phyloP scores from a whole-genome alignment of 2,888 invertebrate species.

The Leistus spinibarbis region DNA sequence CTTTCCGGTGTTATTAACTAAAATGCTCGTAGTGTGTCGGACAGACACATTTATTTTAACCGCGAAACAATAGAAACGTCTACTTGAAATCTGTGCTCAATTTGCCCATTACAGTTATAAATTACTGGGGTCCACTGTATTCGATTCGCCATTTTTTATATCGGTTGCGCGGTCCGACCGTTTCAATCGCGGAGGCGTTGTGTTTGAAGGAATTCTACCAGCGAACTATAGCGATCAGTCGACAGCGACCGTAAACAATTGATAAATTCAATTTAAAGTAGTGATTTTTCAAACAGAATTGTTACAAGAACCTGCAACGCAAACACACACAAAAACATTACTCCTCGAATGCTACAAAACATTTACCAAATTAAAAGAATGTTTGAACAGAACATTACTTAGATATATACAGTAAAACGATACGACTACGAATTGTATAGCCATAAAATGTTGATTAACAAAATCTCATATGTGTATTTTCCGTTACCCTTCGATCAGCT shows the following conservation, averaged over 20 bases:
- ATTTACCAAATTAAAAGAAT: not conserved
- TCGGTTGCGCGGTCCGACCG: not conserved
- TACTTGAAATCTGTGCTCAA: constrained; percentile 41
- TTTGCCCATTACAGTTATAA: constrained; percentile 41
- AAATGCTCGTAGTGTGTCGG: constrained; percentile 15
- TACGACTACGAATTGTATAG: too few species aligned
- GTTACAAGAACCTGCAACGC: not conserved
- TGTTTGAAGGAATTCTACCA: constrained; percentile 14
- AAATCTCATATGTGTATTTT: too few species aligned
- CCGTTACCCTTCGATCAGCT: too few species aligned
- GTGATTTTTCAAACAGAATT: constrained; percentile 23
- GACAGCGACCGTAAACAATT: constrained; percentile 27
- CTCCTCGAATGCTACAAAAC: not conserved
- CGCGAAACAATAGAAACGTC: constrained; percentile 40
- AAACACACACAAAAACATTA: not conserved
- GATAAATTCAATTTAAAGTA: constrained; percentile 34
- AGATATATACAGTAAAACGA: too few species aligned
- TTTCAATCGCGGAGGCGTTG: constrained; percentile 14
- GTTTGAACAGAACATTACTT: not conserved
- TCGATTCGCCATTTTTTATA: constrained; percentile 37
- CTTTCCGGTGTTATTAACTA: constrained; percentile 36
- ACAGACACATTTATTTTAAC: constrained; percentile 36
- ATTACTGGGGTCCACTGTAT: constrained; percentile 32
- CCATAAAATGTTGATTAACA: too few species aligned
- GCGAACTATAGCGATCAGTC: constrained; percentile 10